Evolutionary conservation across 2,797 vertebrate genomes (phyloP), one percentile per base, ranked within the genome.

Genomic region (Poeciliopsis gracilis): DNA sequence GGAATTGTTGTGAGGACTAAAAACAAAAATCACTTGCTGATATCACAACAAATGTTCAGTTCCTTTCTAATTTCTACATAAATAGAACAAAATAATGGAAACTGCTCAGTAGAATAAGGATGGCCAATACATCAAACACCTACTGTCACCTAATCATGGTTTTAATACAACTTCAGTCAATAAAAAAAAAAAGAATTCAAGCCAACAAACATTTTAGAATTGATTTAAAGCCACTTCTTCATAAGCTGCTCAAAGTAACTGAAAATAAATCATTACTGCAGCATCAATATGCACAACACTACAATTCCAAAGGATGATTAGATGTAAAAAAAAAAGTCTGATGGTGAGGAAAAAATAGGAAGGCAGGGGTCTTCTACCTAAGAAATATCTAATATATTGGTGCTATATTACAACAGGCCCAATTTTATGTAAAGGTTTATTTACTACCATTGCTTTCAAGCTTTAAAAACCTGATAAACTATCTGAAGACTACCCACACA

Each of bases 401-500:
- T 16, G 6, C 12, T 28, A 45, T 69, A 46, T 28, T 23, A 45
- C 23, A 46, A 51, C 6, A 45, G n/a, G n/a, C 12, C 9, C 8
- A 2, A 9, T 46, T 55, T 72, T 53, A 20, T 12, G 47, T 47
- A 57, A n/a, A n/a, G 2, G 23, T 51, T 47, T 41, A 15, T 77
- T 36, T 28, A 8, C 49, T 36, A 2, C 41, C 16, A 3, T n/a
- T 36, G 59, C 38, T 41, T 77, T 72, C 2, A 38, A 15, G 49
- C 73, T 28, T 28, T 63, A 43, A 16, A 41, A 67, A 23, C 63
- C 20, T 74, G 53, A 75, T 47, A n/a, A 45, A 72, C 28, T 30
- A 33, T 30, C 47, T 47, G 41, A 80, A 67, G 49, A 41, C 30
- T 47, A 41, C 53, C 76, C 38, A 74, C 75, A 59, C 25, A 28